Conservation (phyloP, 1,140 invertebrate species). For the Caligus rogercresseyi region DNA sequence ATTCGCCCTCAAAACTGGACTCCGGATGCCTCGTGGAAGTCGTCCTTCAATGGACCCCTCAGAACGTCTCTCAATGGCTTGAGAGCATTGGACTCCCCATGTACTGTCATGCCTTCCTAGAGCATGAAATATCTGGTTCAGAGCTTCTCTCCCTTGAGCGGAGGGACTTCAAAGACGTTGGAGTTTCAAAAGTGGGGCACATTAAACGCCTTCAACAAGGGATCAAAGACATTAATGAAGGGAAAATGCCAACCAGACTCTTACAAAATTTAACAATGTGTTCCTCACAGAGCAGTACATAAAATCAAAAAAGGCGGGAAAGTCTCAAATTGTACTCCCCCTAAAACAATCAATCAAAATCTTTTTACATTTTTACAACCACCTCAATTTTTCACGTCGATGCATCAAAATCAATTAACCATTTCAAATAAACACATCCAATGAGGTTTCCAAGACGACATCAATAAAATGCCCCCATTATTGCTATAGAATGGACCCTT, state of each 20-base stretch:
- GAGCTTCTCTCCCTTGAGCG: slow-evolving; percentile 70
- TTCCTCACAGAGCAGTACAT: neutral
- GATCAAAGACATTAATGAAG: slow-evolving; percentile 55
- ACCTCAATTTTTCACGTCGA: too few relatives aligned
- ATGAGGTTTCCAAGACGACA: too few relatives aligned
- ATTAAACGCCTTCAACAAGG: slow-evolving; percentile 81
- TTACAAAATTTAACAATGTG: slow-evolving; percentile 1
- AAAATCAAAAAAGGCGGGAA: too few relatives aligned
- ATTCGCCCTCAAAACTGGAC: neutral
- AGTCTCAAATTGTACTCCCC: too few relatives aligned
- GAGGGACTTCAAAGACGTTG: slow-evolving; percentile 63
- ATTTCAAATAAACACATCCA: too few relatives aligned
- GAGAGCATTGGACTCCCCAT: slow-evolving; percentile 67
- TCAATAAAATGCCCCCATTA: too few relatives aligned
- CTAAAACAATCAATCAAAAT: too few relatives aligned
- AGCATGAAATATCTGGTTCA: slow-evolving; percentile 74
- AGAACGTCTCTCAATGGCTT: slow-evolving; percentile 54
- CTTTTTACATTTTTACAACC: too few relatives aligned
- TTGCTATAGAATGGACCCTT: too few relatives aligned
- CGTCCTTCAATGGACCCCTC: slow-evolving; percentile 34
- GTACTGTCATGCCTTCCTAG: slow-evolving; percentile 55
- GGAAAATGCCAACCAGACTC: slow-evolving; percentile 10
- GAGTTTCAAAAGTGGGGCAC: slow-evolving; percentile 79
- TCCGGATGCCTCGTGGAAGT: slow-evolving; percentile 21
- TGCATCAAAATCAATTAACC: too few relatives aligned